Base-by-base conservation (phyloP, 2,797 vertebrate species). In the Graptemys geographica region DNA sequence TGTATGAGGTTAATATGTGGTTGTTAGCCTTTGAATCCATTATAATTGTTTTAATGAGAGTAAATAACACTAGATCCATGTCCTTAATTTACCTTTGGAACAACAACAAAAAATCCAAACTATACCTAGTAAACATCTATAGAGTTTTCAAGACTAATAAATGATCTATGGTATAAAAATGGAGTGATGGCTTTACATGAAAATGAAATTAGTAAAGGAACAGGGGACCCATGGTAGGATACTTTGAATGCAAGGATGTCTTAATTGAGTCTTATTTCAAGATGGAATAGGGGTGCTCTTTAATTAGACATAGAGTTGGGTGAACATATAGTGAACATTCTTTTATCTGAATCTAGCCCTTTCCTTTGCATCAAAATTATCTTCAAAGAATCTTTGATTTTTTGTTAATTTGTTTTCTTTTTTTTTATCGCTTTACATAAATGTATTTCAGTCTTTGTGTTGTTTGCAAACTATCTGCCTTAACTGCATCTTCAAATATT, bases 231-330 rank as follows among this genome's bases (percentile, higher is more conserved):
- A 10, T 86, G 57, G 47, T 91, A 95, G 33, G 57, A 90, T 78
- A 18, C 72, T 92, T 90, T 89, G 83, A 89, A 88, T 92, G 62
- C 23, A 83, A 83, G 79, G 53, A 16, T 93, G 44, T 83, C 92
- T 84, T 16, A 83, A 86, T 91, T 89, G 87, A 86, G 95, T 95
- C 84, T 84, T 95, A 65, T 90, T 95, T 94, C 89, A 90, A 92
- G 51, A 83, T 93, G 62, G 52, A 92, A 90, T 62, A 93, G 44
- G 27, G 56, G 53, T 79, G 79, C 57, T 90, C 49, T 83, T 94
- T 93, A 87, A 93, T 82, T 86, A 90, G 76, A 62, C 91, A 1
- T 86, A 84, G 27, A 76, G 55, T 16, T 89, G 49, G 1, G 6
- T 81, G 69, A 96, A 90, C 16, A 62, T 31, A 21, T 49, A 76